phyloP scores from a whole-genome alignment of 2,888 invertebrate genomes.

The Leucoptera coffeella region DNA sequence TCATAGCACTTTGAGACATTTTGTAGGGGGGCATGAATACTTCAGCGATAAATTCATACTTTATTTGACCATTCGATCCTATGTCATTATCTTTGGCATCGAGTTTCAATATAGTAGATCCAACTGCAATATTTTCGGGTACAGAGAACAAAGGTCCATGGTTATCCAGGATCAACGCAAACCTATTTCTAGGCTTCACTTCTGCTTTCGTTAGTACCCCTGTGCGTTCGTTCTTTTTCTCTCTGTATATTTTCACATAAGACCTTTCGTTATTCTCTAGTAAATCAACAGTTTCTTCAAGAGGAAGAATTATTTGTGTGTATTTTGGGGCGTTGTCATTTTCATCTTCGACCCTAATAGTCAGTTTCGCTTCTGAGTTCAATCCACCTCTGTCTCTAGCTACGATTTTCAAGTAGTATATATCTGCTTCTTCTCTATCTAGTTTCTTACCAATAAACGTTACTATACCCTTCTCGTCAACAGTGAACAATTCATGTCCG shows the following conservation, averaged over 20 bases:
- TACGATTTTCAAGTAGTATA: constrained; percentile 64
- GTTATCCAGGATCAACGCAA: constrained; percentile 19
- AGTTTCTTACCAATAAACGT: constrained; percentile 53
- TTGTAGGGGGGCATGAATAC: constrained; percentile 53
- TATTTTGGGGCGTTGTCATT: constrained; percentile 77
- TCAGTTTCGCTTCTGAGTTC: constrained; percentile 65
- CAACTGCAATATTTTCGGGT: constrained; percentile 67
- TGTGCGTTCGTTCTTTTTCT: constrained; percentile 21
- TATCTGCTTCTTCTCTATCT: constrained; percentile 66
- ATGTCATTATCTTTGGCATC: constrained; percentile 68
- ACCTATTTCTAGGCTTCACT: constrained; percentile 30
- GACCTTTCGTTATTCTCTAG: constrained; percentile 56
- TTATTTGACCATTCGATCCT: constrained; percentile 62
- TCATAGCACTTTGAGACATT: constrained; percentile 27
- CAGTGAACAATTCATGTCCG: constrained; percentile 65
- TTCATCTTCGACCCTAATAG: constrained; percentile 66
- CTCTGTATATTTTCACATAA: constrained; percentile 34
- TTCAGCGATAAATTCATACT: constrained; percentile 66
- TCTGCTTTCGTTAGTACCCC: constrained; percentile 20
- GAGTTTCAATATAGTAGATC: constrained; percentile 62
- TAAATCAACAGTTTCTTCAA: constrained; percentile 61
- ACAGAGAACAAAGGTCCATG: constrained; percentile 60
- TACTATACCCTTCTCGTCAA: constrained; percentile 61
- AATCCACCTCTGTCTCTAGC: constrained; percentile 74
- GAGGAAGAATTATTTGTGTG: constrained; percentile 62